Percentiles rank a stretch among this genome's conserved stretches.
These are phyloP conservation scores for Coregonus suidteri DNA, from an alignment of 2,797 vertebrate species.

Conservation along the genomic window DNA sequence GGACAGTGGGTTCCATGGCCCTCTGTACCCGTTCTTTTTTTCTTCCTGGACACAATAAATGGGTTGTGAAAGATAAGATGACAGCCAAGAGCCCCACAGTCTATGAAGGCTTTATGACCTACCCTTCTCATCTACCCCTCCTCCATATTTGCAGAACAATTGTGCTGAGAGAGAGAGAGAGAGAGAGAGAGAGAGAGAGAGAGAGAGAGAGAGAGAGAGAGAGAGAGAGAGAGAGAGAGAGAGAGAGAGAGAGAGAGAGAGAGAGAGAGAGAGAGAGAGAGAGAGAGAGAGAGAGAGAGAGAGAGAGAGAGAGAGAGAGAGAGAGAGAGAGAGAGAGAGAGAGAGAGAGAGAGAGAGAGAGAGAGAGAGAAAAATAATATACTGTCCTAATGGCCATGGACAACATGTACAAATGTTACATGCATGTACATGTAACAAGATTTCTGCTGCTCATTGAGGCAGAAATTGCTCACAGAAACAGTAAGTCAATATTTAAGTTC, in stretches of 20 bases:
- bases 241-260: background rate
- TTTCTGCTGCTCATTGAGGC: too few relatives aligned
- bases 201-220: background rate
- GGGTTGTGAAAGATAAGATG: background rate
- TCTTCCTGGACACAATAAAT: conserved; percentile 4
- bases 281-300: too few relatives aligned
- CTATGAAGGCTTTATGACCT: background rate
- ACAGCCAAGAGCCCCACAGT: background rate
- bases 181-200: background rate
- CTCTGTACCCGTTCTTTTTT: conserved; percentile 1
- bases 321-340: background rate
- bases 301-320: background rate
- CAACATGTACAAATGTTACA: too few relatives aligned
- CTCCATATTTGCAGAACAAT: background rate
- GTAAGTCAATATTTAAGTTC: too few relatives aligned
- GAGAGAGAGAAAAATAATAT: background rate
- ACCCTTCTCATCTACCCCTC: background rate
- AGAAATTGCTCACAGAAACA: too few relatives aligned
- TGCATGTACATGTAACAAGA: too few relatives aligned
- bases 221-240: background rate
- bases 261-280: background rate
- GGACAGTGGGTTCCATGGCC: background rate
- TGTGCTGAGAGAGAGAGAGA: background rate
- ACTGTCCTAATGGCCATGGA: too few relatives aligned
- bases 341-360: background rate